A percentile compares a stretch with the other conserved stretches of the same genome.
Conservation (phyloP, 1,140 invertebrate genomes). For the Philotrypesis tridentata region DNA sequence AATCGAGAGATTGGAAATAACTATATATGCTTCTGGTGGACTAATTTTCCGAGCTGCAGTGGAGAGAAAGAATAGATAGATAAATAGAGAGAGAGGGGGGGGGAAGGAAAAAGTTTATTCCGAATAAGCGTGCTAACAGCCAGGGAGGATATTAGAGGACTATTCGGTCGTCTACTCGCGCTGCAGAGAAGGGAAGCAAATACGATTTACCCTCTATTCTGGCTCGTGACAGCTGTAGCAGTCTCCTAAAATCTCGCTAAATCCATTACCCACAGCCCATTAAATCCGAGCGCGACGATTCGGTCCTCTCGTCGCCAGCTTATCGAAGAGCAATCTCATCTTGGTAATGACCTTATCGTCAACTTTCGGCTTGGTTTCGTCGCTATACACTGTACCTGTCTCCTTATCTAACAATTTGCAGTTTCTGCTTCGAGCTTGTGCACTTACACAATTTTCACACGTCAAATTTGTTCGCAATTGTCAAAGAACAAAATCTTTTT, state of each 20-base stretch:
- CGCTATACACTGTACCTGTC: too few relatives aligned
- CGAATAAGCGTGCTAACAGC: background rate
- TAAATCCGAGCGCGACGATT: slow-evolving; percentile 7
- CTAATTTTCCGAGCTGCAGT: too few relatives aligned
- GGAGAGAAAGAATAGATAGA: too few relatives aligned
- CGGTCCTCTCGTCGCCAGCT: background rate
- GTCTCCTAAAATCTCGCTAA: slow-evolving; percentile 16
- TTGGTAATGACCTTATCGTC: background rate
- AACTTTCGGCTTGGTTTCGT: background rate
- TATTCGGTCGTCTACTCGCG: too few relatives aligned
- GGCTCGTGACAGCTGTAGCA: background rate
- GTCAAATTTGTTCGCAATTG: too few relatives aligned
- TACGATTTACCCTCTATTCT: background rate
- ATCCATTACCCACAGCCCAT: slow-evolving; percentile 17
- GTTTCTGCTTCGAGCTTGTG: too few relatives aligned
- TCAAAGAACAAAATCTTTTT: background rate
- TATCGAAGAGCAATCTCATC: background rate
- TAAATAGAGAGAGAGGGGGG: background rate
- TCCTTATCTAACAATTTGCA: too few relatives aligned
- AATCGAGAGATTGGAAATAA: too few relatives aligned
- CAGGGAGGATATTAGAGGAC: background rate
- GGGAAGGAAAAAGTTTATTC: background rate
- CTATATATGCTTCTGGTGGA: too few relatives aligned
- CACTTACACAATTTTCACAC: too few relatives aligned
- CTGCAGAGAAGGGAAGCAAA: background rate